These are phyloP conservation scores for Orius laevigatus DNA, from an alignment of 1,140 invertebrate species.

Conservation along the genomic window DNA sequence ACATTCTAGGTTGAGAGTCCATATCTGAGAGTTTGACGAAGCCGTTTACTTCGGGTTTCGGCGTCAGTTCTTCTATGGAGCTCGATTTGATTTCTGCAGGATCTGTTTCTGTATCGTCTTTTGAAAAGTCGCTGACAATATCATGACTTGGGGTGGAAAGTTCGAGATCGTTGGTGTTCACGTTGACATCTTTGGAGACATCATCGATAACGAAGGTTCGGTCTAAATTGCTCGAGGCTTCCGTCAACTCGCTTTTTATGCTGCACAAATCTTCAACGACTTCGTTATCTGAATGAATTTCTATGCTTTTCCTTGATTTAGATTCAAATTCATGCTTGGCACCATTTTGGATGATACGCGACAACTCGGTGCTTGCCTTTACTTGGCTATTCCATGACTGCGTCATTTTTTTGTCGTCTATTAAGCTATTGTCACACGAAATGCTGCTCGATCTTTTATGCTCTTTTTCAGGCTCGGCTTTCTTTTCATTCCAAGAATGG, in stretches of 20 bases:
- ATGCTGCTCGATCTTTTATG: slow-evolving; percentile 42
- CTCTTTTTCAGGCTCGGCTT: slow-evolving; percentile 22
- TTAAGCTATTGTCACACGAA: slow-evolving; percentile 28
- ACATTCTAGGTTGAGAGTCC: slow-evolving; percentile 23
- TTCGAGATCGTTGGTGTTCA: slow-evolving; percentile 17
- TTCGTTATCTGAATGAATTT: slow-evolving; percentile 9
- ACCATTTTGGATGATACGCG: slow-evolving; percentile 15
- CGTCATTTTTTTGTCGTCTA: slow-evolving; percentile 10
- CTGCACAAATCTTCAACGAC: slow-evolving; percentile 8
- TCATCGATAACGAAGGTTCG: slow-evolving; percentile 19
- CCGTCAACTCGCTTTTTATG: slow-evolving; percentile 15
- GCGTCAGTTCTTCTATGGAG: slow-evolving; percentile 8
- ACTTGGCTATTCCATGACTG: slow-evolving; percentile 19
- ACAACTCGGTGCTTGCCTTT: slow-evolving; percentile 17
- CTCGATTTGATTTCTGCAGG: slow-evolving; percentile 13
- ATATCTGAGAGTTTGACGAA: slow-evolving; percentile 41
- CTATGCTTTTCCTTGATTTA: slow-evolving; percentile 5
- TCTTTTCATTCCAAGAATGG: slow-evolving; percentile 36
- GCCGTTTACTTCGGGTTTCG: slow-evolving; percentile 13
- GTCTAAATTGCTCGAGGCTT: slow-evolving; percentile 17
- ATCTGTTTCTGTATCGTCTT: slow-evolving; percentile 19
- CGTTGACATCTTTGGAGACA: slow-evolving; percentile 19
- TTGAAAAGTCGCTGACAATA: slow-evolving; percentile 16
- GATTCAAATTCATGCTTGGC: slow-evolving; percentile 11
- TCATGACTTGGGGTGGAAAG: slow-evolving; percentile 18